Evolutionary conservation across 1,140 invertebrate genomes (phyloP).

Genomic region (Achroia grisella): DNA sequence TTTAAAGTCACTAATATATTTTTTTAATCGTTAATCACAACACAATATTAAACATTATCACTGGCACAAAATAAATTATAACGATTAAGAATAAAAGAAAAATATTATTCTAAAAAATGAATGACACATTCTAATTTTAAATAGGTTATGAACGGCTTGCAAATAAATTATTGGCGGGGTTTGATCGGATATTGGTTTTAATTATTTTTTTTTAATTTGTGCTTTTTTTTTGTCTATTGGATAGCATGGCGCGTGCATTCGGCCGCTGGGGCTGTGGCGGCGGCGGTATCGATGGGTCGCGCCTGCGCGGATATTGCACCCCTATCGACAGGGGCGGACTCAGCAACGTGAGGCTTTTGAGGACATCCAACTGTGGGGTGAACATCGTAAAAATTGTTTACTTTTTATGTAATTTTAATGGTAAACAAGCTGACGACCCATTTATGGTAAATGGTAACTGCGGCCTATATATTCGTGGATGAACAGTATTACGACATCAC

Average conservation of each 20-base stretch:
- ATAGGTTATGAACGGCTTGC: neutral
- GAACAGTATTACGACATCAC: no score
- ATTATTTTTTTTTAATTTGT: neutral
- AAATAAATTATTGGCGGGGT: neutral
- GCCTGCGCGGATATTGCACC: slow-evolving; percentile 45
- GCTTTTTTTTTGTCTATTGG: slow-evolving; percentile 2
- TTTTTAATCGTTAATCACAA: slow-evolving; percentile 6
- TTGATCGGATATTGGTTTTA: neutral
- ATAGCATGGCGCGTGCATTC: slow-evolving; percentile 20
- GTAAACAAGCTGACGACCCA: no score
- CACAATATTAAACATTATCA: slow-evolving; percentile 9
- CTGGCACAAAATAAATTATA: slow-evolving; percentile 5
- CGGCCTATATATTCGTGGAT: no score
- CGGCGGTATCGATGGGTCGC: slow-evolving; percentile 25
- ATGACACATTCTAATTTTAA: neutral
- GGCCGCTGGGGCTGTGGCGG: slow-evolving; percentile 21
- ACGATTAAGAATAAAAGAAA: no score
- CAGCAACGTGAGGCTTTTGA: neutral
- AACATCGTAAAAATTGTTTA: no score
- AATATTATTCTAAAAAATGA: no score
- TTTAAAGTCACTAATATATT: neutral
- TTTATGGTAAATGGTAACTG: no score
- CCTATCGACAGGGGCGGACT: slow-evolving; percentile 23
- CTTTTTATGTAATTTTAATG: no score
- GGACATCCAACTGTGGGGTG: neutral